A percentile compares a stretch with the other conserved stretches of the same genome.
Conservation (phyloP, 2,888 invertebrate genomes). For the Nemapogon koenigi region DNA sequence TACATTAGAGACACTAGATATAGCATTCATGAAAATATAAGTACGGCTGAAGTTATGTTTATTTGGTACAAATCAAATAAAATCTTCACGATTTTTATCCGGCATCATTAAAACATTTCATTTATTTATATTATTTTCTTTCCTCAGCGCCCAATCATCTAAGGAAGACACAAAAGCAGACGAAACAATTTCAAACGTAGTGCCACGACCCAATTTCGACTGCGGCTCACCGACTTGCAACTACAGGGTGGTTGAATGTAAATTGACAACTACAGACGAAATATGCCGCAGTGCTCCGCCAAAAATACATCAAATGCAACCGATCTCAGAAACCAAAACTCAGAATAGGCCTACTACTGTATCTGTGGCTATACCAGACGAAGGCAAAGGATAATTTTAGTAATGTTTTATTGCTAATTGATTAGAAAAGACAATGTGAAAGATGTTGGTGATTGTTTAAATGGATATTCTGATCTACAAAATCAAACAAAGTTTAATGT, state of each 20-base stretch:
- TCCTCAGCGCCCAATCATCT: slow-evolving; percentile 49
- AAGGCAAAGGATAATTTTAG: slow-evolving; percentile 57
- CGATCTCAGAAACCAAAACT: slow-evolving; percentile 26
- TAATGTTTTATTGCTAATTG: too few relatives aligned
- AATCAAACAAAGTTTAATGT: too few relatives aligned
- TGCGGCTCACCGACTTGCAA: slow-evolving; percentile 49
- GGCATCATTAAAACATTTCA: too few relatives aligned
- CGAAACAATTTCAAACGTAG: slow-evolving; percentile 46
- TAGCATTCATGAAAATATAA: too few relatives aligned
- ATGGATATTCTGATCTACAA: too few relatives aligned
- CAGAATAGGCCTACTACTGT: slow-evolving; percentile 50
- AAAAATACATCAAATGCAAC: slow-evolving; percentile 22
- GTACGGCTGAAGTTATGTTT: too few relatives aligned
- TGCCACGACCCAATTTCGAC: slow-evolving; percentile 46
- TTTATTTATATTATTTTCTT: slow-evolving; percentile 2
- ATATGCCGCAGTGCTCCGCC: slow-evolving; percentile 30
- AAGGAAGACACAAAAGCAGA: slow-evolving; percentile 45
- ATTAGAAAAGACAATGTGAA: background rate
- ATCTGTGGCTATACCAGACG: slow-evolving; percentile 65
- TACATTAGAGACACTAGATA: too few relatives aligned
- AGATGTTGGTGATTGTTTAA: background rate
- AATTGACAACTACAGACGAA: slow-evolving; percentile 51
- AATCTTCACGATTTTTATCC: too few relatives aligned
- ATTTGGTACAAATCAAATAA: too few relatives aligned
- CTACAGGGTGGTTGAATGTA: slow-evolving; percentile 56